phyloP scores from a whole-genome alignment of 2,113 vertebrate species.

The Lipophrys pholis region DNA sequence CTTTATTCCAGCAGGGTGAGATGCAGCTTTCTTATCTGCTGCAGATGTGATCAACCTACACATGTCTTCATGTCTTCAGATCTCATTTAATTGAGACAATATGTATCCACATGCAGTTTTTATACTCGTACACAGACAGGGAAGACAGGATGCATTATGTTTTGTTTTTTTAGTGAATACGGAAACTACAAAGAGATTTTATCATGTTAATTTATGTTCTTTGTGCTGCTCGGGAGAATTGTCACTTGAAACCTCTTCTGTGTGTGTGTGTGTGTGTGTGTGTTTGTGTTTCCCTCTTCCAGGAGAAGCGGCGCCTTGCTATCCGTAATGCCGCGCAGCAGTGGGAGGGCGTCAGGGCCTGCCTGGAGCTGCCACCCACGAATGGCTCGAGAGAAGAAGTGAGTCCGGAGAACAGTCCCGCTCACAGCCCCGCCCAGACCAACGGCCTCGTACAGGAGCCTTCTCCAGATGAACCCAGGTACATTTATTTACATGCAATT shows the following conservation, averaged over 20 bases:
- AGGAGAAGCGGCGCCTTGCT: constrained; percentile 95
- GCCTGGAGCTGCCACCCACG: constrained; percentile 80
- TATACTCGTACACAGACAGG: no score
- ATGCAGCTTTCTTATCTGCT: constrained; percentile 9
- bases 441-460: constrained; percentile 84
- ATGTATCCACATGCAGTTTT: no score
- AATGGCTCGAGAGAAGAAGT: constrained; percentile 84
- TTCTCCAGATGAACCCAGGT: constrained; percentile 92
- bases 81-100: no score
- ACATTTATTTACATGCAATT: constrained; percentile 15
- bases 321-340: constrained; percentile 93
- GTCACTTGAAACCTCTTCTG: constrained; percentile 37
- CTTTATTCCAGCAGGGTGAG: constrained; percentile 11
- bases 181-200: constrained; percentile 17
- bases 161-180: no score
- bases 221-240: constrained; percentile 25
- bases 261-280: constrained; percentile 36
- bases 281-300: constrained; percentile 34
- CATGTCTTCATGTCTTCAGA: no score
- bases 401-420: constrained; percentile 85
- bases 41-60: no score
- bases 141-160: no score
- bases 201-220: constrained; percentile 7
- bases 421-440: constrained; percentile 85
- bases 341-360: constrained; percentile 87